phyloP scores from a whole-genome alignment of 2,888 invertebrate species.

The Disparrhopalites patrizii region DNA sequence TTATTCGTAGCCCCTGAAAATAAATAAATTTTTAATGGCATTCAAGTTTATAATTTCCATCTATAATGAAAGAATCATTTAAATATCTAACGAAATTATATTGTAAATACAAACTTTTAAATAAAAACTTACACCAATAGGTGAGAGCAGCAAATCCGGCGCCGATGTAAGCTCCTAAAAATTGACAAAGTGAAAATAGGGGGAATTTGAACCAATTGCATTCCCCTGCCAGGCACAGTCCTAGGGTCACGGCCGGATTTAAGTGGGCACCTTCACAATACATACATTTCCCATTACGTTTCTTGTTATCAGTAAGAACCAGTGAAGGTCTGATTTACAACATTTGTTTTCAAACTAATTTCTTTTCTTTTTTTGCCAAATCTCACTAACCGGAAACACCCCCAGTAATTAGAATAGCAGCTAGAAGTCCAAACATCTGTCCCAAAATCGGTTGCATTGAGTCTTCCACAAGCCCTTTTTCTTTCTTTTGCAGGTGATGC shows the following conservation, averaged over 20 bases:
- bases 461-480: neutral
- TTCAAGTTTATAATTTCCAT: neutral
- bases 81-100: neutral
- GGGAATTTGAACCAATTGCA: conserved; percentile 43
- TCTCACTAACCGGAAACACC: conserved; percentile 39
- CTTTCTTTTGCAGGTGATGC: no score
- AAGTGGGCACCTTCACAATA: conserved; percentile 34
- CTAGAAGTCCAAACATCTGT: conserved; percentile 39
- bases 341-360: neutral
- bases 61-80: neutral
- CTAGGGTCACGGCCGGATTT: conserved; percentile 41
- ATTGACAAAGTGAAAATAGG: conserved; percentile 33
- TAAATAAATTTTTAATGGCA: neutral
- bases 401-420: conserved; percentile 33
- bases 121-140: conserved; percentile 12
- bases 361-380: neutral
- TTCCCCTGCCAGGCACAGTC: conserved; percentile 37
- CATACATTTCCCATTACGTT: no score
- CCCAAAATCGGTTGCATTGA: conserved; percentile 25
- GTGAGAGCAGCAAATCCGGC: conserved; percentile 30
- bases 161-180: conserved; percentile 40
- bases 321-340: neutral
- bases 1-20: neutral
- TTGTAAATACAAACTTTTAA: neutral
- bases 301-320: no score